Evolutionary conservation across 2,888 invertebrate genomes (phyloP).

Genomic region (Ormyrus nitidulus): DNA sequence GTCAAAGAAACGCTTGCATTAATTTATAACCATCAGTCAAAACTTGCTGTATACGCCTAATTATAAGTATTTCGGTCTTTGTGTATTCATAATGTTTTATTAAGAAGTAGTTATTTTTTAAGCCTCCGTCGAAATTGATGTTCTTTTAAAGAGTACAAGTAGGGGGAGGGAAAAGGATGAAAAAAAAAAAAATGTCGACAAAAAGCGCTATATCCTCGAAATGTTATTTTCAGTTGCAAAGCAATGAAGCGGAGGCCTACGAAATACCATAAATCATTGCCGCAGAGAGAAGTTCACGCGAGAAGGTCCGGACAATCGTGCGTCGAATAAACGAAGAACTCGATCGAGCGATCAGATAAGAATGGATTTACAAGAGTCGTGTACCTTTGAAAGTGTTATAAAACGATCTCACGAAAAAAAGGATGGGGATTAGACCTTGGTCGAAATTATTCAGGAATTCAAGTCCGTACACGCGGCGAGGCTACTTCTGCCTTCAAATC

Average conservation of each 20-base stretch:
- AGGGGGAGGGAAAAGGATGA: neutral
- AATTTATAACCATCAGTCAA: too few species aligned
- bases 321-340: constrained; percentile 56
- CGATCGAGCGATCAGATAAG: constrained; percentile 58
- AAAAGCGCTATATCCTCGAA: constrained; percentile 20
- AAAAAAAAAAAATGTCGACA: constrained; percentile 1
- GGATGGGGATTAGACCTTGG: constrained; percentile 55
- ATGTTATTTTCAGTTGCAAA: constrained; percentile 32
- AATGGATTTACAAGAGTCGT: constrained; percentile 57
- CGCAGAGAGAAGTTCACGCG: constrained; percentile 17
- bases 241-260: constrained; percentile 25
- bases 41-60: too few species aligned
- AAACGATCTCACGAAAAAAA: constrained; percentile 54
- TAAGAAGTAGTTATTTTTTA: too few species aligned
- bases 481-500: neutral
- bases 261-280: constrained; percentile 55
- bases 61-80: neutral
- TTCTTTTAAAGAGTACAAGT: too few species aligned
- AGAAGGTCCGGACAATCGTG: constrained; percentile 54
- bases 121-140: too few species aligned
- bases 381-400: constrained; percentile 56
- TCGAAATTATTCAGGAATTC: constrained; percentile 55
- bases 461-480: constrained; percentile 24
- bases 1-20: too few species aligned
- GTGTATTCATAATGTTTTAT: too few species aligned